phyloP scores from a whole-genome alignment of 2,113 vertebrate species.

The Phylloscopus trochilus region DNA sequence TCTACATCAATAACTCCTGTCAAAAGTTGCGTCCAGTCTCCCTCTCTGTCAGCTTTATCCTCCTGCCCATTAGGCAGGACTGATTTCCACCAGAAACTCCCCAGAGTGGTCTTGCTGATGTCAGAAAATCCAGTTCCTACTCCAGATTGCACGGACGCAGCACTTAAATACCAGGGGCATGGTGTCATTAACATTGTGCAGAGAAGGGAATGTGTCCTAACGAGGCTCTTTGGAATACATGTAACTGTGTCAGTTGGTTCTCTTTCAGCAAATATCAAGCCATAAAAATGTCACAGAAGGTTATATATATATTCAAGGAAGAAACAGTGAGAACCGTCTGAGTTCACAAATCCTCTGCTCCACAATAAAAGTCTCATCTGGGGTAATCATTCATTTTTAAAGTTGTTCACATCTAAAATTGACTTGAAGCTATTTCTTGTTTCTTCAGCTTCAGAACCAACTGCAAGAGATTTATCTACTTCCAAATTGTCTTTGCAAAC shows the following conservation, averaged over 20 bases:
- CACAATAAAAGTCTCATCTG: neutral
- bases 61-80: neutral
- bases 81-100: neutral
- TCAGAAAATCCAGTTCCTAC: neutral
- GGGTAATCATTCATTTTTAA: constrained; percentile 3
- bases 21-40: neutral
- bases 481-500: neutral
- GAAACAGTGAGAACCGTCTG: neutral
- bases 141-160: neutral
- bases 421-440: neutral
- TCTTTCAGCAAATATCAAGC: neutral
- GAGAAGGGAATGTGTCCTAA: neutral
- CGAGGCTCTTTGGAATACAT: neutral
- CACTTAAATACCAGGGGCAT: neutral
- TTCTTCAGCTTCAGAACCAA: neutral
- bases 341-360: constrained; percentile 7
- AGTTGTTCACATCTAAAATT: neutral
- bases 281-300: constrained; percentile 1
- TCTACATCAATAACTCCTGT: neutral
- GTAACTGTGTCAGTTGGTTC: neutral
- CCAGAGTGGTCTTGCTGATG: neutral
- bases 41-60: neutral
- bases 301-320: neutral
- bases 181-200: neutral
- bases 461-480: neutral